Evolutionary conservation across 2,113 vertebrate genomes (phyloP), one percentile per base, ranked within the genome.

Genomic region (Gymnarchus niloticus): DNA sequence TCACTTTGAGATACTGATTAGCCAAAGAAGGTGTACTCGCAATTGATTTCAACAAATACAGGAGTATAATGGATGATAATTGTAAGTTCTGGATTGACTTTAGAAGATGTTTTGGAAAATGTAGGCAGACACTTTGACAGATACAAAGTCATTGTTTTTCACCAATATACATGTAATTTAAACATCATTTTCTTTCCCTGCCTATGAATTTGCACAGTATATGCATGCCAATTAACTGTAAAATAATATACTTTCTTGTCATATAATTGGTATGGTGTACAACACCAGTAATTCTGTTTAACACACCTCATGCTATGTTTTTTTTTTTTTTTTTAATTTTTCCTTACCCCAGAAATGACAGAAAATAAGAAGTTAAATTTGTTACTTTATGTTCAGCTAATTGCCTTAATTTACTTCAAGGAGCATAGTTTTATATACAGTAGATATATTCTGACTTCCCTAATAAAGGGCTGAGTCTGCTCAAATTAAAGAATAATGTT

Each of bases 391-490:
- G 0, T n/a, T 44, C 21, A 46, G 21, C 41, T 78, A 78, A 85
- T 61, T 41, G 52, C 86, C 84, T 86, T 84, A 83, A 81, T 81
- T 85, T 86, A 87, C 77, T 85, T 48, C 23, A 6, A 77, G 77
- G 61, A 51, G 77, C 33, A 69, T 86, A 6, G 7, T 46, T 77
- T 77, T 77, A 77, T 48, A 48, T 86, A 61, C n/a, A 33, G 25
- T 78, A 49, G 19, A 59, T 87, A 87, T 37, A 86, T 91, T 90
- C 89, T 87, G 85, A 88, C 89, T 81, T 90, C 89, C 87, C 87
- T 88, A 87, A 86, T 87, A 89, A 90, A 91, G 87, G 88, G 90
- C 89, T 92, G 91, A 92, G 89, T 90, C 89, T 87, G 86, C 91
- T 85, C 90, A 87, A 86, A 90, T 92, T 87, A 90, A 85, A 85